Percentiles rank a stretch among this genome's conserved stretches.
phyloP scores from a whole-genome alignment of 2,113 vertebrate genomes.

The Pseudopipra pipra region DNA sequence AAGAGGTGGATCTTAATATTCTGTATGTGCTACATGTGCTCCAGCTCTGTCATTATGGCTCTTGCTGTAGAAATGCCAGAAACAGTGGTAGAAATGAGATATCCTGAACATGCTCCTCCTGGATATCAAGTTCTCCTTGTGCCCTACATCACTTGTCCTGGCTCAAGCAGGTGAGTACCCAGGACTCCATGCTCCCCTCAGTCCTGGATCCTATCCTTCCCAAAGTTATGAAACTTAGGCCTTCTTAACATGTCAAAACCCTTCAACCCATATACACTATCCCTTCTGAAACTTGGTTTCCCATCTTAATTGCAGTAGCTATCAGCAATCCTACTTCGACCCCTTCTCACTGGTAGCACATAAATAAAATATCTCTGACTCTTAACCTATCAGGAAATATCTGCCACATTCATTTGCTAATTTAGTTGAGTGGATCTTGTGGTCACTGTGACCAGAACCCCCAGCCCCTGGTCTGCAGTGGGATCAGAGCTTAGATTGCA shows the following conservation, averaged over 20 bases:
- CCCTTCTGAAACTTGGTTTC: background rate
- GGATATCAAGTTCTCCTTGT: background rate
- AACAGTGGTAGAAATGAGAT: background rate
- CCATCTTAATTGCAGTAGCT: background rate
- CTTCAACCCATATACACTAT: background rate
- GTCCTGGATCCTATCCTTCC: background rate
- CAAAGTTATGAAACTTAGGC: background rate
- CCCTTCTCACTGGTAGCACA: background rate
- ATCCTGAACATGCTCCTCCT: background rate
- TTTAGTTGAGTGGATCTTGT: background rate
- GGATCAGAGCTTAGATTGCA: no score
- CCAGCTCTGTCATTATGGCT: background rate
- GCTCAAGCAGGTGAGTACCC: background rate
- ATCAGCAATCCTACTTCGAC: background rate
- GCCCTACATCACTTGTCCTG: background rate
- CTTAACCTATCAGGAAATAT: background rate
- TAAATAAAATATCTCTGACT: background rate
- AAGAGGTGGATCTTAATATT: background rate
- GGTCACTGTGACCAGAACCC: fast-evolving
- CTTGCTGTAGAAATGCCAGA: background rate
- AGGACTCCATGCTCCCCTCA: background rate
- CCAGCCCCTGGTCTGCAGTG: background rate
- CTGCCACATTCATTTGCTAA: fast-evolving
- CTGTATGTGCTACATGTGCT: fast-evolving
- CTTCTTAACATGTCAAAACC: background rate